Conservation (phyloP, 2,888 invertebrate genomes). For the Molorchus minor region DNA sequence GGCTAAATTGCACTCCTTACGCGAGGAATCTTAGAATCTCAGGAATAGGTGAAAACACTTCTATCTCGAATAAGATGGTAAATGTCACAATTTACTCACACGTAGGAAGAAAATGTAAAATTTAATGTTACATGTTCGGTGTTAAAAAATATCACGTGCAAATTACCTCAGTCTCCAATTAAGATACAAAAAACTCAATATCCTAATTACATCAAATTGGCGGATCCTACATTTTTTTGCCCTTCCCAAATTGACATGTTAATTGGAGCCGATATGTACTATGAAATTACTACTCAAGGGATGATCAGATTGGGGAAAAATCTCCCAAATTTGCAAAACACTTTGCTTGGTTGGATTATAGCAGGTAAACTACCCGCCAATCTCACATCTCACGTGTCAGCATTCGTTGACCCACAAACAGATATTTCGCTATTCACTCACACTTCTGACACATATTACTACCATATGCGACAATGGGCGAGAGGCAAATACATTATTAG, state of each 20-base stretch:
- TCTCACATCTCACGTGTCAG: not conserved
- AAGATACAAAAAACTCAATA: conserved; percentile 12
- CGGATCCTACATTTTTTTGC: conserved; percentile 23
- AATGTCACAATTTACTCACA: conserved; percentile 5
- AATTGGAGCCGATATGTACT: conserved; percentile 29
- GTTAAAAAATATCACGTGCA: conserved; percentile 24
- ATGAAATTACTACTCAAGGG: conserved; percentile 17
- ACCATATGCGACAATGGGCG: too few relatives aligned
- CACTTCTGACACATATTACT: too few relatives aligned
- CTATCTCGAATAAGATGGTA: conserved; percentile 10
- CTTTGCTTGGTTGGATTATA: conserved; percentile 32
- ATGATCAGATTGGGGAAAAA: conserved; percentile 15
- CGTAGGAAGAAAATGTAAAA: not conserved
- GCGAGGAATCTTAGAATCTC: conserved; percentile 1
- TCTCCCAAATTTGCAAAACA: conserved; percentile 27
- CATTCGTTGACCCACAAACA: not conserved
- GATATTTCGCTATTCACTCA: not conserved
- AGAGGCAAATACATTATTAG: too few relatives aligned
- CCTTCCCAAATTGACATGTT: conserved; percentile 32
- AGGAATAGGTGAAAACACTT: not conserved
- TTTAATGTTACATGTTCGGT: conserved; percentile 27
- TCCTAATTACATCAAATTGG: conserved; percentile 17
- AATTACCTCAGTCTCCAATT: conserved; percentile 24
- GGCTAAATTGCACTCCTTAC: not conserved
- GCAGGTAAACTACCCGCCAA: conserved; percentile 14